Conservation (phyloP, 2,113 vertebrate species). For the Gasterosteus nipponicus region DNA sequence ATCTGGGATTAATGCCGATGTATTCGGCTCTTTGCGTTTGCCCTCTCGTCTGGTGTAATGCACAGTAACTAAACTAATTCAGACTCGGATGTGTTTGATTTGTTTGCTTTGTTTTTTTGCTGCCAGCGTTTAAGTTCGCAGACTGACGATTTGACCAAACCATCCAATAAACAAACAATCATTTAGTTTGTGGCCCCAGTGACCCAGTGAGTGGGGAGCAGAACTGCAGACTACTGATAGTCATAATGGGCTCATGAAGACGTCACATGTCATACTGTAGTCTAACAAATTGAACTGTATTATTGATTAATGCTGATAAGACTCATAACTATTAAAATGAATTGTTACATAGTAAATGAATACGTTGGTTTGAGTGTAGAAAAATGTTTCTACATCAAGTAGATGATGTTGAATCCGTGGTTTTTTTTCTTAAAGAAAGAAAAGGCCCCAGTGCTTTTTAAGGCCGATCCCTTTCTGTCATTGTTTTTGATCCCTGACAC, state of each 20-base stretch:
- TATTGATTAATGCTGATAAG: not conserved
- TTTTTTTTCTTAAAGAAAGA: too few relatives aligned
- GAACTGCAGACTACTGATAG: too few relatives aligned
- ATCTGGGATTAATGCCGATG: conserved; percentile 4
- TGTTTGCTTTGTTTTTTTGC: not conserved
- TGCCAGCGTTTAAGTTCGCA: conserved; percentile 14
- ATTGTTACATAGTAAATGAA: not conserved
- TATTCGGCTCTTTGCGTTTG: not conserved
- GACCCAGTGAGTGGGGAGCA: conserved; percentile 16
- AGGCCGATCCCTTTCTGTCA: not conserved
- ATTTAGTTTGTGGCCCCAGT: conserved; percentile 41
- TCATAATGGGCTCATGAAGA: too few relatives aligned
- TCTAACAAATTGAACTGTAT: not conserved
- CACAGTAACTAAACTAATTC: not conserved
- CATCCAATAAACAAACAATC: conserved; percentile 42
- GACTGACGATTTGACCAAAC: conserved; percentile 21
- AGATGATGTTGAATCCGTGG: not conserved
- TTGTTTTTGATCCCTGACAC: conserved; percentile 35
- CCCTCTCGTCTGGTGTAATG: conserved; percentile 15
- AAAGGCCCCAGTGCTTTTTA: too few relatives aligned
- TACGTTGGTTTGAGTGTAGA: not conserved
- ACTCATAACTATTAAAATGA: not conserved
- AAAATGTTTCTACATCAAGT: too few relatives aligned
- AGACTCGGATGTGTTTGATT: conserved; percentile 33
- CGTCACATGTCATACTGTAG: not conserved